Conservation (phyloP, 1,140 invertebrate genomes). For the Diploscapter pachys region DNA sequence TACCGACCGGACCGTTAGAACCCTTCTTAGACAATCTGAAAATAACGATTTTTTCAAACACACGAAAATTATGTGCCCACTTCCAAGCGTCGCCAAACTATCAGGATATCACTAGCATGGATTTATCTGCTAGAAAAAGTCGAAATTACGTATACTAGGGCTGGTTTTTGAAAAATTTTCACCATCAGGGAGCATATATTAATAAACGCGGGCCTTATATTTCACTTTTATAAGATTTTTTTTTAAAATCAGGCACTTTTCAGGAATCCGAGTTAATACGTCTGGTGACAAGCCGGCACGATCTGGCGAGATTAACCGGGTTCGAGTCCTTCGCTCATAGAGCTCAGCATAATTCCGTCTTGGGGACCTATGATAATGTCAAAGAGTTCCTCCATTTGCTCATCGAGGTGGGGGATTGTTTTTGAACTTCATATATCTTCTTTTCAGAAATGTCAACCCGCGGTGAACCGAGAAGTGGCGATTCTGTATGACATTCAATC, state of each 20-base stretch:
- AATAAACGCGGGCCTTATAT: not conserved
- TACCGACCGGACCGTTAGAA: no score
- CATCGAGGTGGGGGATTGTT: conserved; percentile 38
- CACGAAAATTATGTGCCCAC: no score
- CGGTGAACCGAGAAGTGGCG: conserved; percentile 23
- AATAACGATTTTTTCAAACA: no score
- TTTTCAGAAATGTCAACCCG: conserved; percentile 20
- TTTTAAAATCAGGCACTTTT: not conserved
- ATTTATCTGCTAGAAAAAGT: no score
- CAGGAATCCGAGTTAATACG: conserved; percentile 42
- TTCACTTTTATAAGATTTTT: not conserved
- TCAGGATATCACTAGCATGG: no score
- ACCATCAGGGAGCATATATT: not conserved
- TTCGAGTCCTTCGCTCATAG: conserved; percentile 53
- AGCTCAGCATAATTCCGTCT: conserved; percentile 49
- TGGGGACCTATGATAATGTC: conserved; percentile 49
- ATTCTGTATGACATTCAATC: conserved; percentile 34
- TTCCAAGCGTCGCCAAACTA: no score
- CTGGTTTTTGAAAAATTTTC: not conserved
- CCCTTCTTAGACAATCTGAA: no score
- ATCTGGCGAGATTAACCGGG: conserved; percentile 50
- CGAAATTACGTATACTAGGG: not conserved
- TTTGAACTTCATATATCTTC: not conserved
- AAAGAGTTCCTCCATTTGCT: conserved; percentile 44
- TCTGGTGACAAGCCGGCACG: conserved; percentile 41